Evolutionary conservation across 2,113 vertebrate genomes (phyloP).

Genomic region (Copsychus sechellarum): DNA sequence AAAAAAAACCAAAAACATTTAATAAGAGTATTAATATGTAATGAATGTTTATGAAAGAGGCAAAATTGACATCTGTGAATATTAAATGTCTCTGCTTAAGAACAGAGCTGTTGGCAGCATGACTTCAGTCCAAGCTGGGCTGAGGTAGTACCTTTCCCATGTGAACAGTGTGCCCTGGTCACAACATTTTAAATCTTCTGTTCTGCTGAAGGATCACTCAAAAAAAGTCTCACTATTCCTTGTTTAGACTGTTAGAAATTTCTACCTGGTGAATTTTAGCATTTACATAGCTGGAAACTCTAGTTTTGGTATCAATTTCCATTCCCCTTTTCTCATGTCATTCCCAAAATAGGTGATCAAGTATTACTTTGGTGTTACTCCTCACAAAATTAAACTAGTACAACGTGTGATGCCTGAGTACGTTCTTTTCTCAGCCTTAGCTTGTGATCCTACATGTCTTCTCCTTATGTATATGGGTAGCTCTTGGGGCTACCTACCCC

Average conservation of each 20-base stretch:
- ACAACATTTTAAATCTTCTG: neutral
- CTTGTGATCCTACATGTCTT: neutral
- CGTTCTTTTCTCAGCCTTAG: neutral
- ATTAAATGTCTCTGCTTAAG: neutral
- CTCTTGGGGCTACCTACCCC: neutral
- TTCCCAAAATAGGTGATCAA: neutral
- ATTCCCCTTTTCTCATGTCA: neutral
- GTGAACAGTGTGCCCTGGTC: neutral
- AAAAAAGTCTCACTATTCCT: neutral
- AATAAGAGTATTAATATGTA: neutral
- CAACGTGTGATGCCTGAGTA: neutral
- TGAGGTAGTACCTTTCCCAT: neutral
- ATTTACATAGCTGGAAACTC: neutral
- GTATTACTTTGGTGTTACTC: neutral
- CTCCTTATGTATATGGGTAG: neutral
- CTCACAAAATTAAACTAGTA: neutral
- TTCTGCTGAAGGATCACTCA: neutral
- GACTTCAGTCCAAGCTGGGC: neutral
- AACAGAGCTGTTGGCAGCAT: neutral
- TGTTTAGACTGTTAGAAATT: neutral
- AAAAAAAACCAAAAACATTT: neutral
- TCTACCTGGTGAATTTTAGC: neutral
- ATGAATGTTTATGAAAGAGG: conserved; percentile 10
- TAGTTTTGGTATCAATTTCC: neutral
- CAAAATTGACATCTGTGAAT: neutral